Percentiles rank a stretch among this genome's conserved stretches.
Conservation (phyloP, 1,140 invertebrate species). For the Drosophila tani region DNA sequence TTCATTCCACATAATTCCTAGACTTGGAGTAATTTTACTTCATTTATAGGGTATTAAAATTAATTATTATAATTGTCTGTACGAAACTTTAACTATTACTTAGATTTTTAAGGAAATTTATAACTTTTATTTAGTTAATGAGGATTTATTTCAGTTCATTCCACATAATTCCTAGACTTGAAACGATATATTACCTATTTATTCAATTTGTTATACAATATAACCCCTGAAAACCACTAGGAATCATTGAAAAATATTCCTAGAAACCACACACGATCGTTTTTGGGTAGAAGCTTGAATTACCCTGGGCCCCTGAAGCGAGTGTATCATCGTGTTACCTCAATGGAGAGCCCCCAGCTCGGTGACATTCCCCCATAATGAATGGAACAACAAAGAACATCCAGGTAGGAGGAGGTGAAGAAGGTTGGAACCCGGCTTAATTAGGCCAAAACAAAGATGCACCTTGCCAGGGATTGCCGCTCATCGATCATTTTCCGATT, state of each 20-base stretch:
- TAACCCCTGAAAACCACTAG: too few species aligned
- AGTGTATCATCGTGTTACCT: conserved; percentile 23
- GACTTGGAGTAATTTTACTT: too few species aligned
- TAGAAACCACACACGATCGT: conserved; percentile 18
- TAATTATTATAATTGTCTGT: too few species aligned
- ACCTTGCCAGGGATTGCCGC: conserved; percentile 44
- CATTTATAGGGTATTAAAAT: too few species aligned
- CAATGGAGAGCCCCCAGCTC: conserved; percentile 1
- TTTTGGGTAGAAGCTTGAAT: neutral
- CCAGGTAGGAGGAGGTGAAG: neutral
- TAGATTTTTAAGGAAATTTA: too few species aligned
- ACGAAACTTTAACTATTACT: too few species aligned
- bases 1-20: too few species aligned
- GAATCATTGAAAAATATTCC: neutral
- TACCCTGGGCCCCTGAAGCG: conserved; percentile 5
- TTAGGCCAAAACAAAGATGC: conserved; percentile 30
- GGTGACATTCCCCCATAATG: conserved; percentile 19
- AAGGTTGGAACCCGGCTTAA: conserved; percentile 16
- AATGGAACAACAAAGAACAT: neutral
- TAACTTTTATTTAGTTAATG: too few species aligned
- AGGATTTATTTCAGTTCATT: too few species aligned
- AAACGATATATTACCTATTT: too few species aligned
- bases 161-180: too few species aligned
- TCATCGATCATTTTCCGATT: conserved; percentile 78
- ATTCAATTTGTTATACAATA: neutral